phyloP scores from a whole-genome alignment of 2,888 invertebrate genomes.

The Oasisia sp. region DNA sequence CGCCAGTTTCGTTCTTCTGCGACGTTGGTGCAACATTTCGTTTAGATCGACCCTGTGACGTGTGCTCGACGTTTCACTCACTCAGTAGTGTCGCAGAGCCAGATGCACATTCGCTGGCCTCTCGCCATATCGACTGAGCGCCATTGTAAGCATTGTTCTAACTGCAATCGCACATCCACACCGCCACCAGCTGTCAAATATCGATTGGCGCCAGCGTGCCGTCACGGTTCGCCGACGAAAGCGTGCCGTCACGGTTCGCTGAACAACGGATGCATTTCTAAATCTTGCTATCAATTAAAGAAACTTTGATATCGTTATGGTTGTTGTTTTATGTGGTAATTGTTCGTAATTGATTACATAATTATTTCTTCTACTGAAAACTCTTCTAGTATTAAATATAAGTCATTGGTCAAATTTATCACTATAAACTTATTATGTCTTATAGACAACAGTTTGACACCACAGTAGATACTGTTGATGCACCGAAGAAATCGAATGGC shows the following conservation, averaged over 20 bases:
- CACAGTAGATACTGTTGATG: too few species aligned
- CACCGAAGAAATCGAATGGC: too few species aligned
- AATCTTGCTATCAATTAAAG: not conserved
- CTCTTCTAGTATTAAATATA: too few species aligned
- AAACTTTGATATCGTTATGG: not conserved
- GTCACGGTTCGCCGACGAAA: not conserved
- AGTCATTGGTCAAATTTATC: too few species aligned
- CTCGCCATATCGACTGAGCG: not conserved
- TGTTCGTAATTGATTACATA: not conserved
- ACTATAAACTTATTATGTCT: too few species aligned
- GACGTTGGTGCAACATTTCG: not conserved
- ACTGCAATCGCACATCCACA: not conserved
- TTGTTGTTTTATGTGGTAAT: not conserved
- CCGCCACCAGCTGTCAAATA: not conserved
- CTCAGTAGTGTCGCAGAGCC: not conserved
- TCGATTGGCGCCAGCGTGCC: not conserved
- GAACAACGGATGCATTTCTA: too few species aligned
- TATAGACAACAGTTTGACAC: too few species aligned
- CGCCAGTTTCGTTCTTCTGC: not conserved
- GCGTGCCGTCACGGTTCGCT: not conserved
- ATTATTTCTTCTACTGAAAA: not conserved
- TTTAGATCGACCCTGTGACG: not conserved
- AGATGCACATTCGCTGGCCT: not conserved
- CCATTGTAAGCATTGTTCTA: not conserved
- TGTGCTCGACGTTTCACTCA: not conserved